Base-by-base conservation (phyloP, 2,888 invertebrate genomes). In the Congeria kusceri region DNA sequence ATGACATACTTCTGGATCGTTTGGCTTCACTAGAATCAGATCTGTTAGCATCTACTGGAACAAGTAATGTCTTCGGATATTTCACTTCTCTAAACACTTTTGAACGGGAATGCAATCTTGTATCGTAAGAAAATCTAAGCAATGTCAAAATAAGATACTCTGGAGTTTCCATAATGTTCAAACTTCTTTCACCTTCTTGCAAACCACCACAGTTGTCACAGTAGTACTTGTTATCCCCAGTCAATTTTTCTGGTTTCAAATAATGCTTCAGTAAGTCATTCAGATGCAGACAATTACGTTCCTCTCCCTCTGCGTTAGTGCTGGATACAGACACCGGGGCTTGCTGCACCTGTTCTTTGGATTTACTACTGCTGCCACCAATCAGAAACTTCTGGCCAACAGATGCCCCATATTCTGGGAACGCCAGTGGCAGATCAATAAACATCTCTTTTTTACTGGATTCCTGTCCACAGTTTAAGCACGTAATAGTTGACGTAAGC, bases 151-250 rank as follows among this genome's bases (percentile, higher is more conserved):
- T 96, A 18, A 98, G 94, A 92, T 96, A 96, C 58, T 96, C 95
- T 0, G 97, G 97, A 4, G 96, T 95, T 67, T 96, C 95, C 15
- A 96, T 95, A 11, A 97, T 95, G 80, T 95, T 95, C 13, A 96
- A 95, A 49, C 95, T 95, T 29, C 96, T 95, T 91, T 96, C 96
- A 0, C 97, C 97, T 89, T 97, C 97, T 53, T 96, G 96, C 18
- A 97, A 94, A 18, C 95, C 95, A 3, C 95, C 95, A 92, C 97
- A 98, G 65, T 95, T 95, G 78, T 96, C 96, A 94, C 97, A 98
- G 83, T 95, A 95, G 92, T 97, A 98, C 93, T 96, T 95, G 92
- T 98, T 97, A 67, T 97, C 97, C 0, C 96, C 97, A 1, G 95
- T 95, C 44, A 98, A 93, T 69, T 95, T 95, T 91, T 98, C 97